Evolutionary conservation across 1,140 invertebrate species (phyloP), one percentile per base, ranked within the genome.

Genomic region (Rhyzopertha dominica): DNA sequence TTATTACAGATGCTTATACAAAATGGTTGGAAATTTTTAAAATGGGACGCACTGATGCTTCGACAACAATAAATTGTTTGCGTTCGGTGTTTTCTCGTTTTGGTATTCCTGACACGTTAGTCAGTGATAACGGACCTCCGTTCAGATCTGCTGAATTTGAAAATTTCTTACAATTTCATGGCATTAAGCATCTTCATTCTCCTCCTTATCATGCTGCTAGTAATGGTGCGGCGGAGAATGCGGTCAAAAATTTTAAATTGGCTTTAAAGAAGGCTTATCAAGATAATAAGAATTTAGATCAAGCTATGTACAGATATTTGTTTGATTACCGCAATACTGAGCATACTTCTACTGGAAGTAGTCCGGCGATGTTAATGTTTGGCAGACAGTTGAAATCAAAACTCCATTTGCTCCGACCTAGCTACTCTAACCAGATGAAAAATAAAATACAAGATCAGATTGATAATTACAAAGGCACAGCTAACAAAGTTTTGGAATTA

Each of bases 201-300:
- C 46, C 65, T 10, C 63, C 65, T 8, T 64, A 65, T 32, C 47
- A 58, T 37, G 61, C 65, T 0, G 52, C 58, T 20, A 59, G 58
- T 18, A 70, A 69, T 43, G 66, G 68, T 0, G 59, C 49, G 3
- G 65, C 63, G 4, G 66, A 68, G 51, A 63, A 70, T 35, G 51
- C 61, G 0, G 68, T 71, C 1, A 61, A 64, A 56, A 62, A 44
- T 2, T 49, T 70, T 23, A 70, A 70, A 49, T 61, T 56, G 38
- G 49, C 41, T 5, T 52, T 68, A 13, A 64, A 66, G 32, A 53
- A 48, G 31, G 55, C 54, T 28, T 4, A 47, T 28, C 13, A 36
- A 13, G 26, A 48, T 31, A 34, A 37, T 23, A 25, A 37, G 7
- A 19, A 29, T 7, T 7, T 40, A 19, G 14, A 32, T 23, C 37